Evolutionary conservation across 2,113 vertebrate species (phyloP), one percentile per base, ranked within the genome.

Genomic region (Acrocephalus kingi): DNA sequence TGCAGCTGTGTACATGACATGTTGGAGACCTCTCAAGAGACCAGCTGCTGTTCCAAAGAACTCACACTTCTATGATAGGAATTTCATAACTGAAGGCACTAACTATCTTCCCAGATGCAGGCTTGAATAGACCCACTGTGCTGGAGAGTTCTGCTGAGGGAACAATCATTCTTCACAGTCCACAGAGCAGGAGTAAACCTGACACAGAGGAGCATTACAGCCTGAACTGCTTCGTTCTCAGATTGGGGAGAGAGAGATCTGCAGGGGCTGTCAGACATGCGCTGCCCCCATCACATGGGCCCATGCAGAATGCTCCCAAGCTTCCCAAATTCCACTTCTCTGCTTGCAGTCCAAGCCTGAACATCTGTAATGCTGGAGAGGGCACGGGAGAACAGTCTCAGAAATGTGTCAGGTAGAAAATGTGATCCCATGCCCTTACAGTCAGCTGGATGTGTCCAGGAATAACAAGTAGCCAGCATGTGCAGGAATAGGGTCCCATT

Each of bases 51-150:
- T 66, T 94, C 64, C 43, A 59, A 86, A 84, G 75, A 67, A 59
- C 61, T 95, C 75, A 30, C 66, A 74, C 41, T 71, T 97, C 72
- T 93, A 54, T 91, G 88, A 93, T 8, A 93, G 79, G 76, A 95
- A 95, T 96, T 93, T 90, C 64, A 78, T 71, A 93, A 91, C 74
- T 58, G 88, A 95, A 92, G 90, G 83, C 90, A 87, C 56, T 90
- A 94, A 93, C 81, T 90, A 85, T 97, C 88, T 92, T 95, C 85
- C 93, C 96, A 95, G 92, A 94, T 83, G 85, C 56, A 75, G 79
- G 61, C 52, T 24, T 95, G 85, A 97, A 93, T 81, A 93, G 88
- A 74, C 66, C n/a, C 33, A 67, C 90, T 88, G 87, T 96, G 56
- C 52, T 56, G 52, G 35, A 31, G 52, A 90, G 79, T 20, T 85